Evolutionary conservation across 2,797 vertebrate species (phyloP), one percentile per base, ranked within the genome.

Genomic region (Brotula barbata): DNA sequence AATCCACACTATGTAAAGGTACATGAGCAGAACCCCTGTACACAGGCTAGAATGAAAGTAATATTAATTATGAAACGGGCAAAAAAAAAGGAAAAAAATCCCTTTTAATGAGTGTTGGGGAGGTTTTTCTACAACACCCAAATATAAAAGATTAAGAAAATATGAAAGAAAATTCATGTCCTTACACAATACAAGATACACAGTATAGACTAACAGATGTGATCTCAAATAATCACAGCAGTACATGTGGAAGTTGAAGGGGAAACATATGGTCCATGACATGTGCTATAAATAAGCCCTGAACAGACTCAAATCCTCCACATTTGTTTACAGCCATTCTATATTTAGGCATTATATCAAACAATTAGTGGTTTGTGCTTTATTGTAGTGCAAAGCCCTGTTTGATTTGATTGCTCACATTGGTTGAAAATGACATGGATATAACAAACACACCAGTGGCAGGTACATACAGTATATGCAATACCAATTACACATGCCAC

Each of bases 291-390:
- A 70, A 80, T 64, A 67, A 68, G 36, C 23, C 45, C 44, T 40
- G 33, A 77, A 71, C 25, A 57, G 31, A 8, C 13, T 8, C n/a
- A 69, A 22, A 51, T 50, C 15, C 2, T 42, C 1, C 5, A 16
- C 16, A 25, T 56, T 59, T 50, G 7, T 52, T 60, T 28, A 21
- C 11, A 22, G 54, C 15, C 13, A 49, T 25, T 33, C 7, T 45
- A 15, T 42, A 16, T 25, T 34, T 34, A 16, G 34, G 20, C 17
- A 54, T 58, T 25, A 45, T 7, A 36, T 4, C 50, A 40, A 20
- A 33, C 39, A 52, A 73, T 40, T 52, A 63, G 51, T 67, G 41
- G 57, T 77, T 85, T 80, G 74, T 81, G 77, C 64, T 78, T 80
- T 28, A 51, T 63, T 36, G 64, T 64, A 84, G 80, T 81, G 80